Percentiles rank a stretch among this genome's conserved stretches.
Conservation (phyloP, 37 sponge, comb jelly and placozoan species). For the Ephydatia muelleri region DNA sequence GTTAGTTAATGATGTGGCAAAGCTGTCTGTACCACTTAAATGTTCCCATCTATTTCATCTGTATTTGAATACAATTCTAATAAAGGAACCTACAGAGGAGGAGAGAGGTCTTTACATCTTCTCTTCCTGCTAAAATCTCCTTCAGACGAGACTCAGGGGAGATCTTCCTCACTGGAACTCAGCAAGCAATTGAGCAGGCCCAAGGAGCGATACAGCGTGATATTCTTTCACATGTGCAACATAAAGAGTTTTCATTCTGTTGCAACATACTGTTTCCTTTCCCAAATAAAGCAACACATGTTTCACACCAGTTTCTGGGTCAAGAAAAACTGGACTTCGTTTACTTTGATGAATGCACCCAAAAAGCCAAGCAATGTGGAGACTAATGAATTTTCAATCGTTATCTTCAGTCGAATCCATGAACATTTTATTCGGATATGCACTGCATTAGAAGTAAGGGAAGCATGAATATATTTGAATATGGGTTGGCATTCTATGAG, state of each 20-base stretch:
- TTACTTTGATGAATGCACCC: background rate
- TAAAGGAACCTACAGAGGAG: background rate
- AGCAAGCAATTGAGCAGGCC: conserved; percentile 3
- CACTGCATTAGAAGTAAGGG: background rate
- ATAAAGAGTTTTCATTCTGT: background rate
- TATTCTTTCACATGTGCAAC: background rate
- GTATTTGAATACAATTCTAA: conserved; percentile 2
- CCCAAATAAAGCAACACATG: conserved; percentile 35
- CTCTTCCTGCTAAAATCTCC: background rate
- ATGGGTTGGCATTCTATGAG: no score
- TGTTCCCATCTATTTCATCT: background rate
- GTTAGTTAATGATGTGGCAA: background rate
- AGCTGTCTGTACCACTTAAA: background rate
- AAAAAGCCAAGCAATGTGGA: background rate
- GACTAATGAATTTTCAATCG: conserved; percentile 5
- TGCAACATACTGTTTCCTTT: conserved; percentile 19
- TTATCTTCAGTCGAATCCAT: conserved; percentile 18
- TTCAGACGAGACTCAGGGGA: background rate
- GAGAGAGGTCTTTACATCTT: background rate
- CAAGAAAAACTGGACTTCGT: background rate
- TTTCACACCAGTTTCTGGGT: background rate
- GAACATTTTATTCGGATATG: conserved; percentile 20
- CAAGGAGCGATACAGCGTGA: background rate
- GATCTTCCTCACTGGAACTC: conserved; percentile 17
- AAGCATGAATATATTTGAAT: background rate